Evolutionary conservation across 2,888 invertebrate genomes (phyloP).

Genomic region (Tetropium fuscum): DNA sequence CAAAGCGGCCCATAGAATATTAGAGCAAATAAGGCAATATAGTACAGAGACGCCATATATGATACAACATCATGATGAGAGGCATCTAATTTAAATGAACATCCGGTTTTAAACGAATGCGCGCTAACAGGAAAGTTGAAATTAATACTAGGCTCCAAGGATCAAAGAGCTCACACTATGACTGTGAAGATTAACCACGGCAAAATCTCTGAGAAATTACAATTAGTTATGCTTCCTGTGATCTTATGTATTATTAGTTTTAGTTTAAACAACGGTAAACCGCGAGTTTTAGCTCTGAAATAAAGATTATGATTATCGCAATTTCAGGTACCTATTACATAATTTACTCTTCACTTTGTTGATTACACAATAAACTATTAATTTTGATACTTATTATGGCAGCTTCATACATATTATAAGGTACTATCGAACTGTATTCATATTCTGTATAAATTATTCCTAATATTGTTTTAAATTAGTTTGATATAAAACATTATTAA

Average conservation of each 20-base stretch:
- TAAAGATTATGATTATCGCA: too few relatives aligned
- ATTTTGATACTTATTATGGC: too few relatives aligned
- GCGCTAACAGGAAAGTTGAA: conserved; percentile 39
- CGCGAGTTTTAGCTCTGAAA: too few relatives aligned
- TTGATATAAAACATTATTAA: too few relatives aligned
- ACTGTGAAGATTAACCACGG: conserved; percentile 16
- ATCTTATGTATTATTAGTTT: conserved; percentile 13
- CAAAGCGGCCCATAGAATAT: conserved; percentile 18
- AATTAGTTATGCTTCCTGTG: conserved; percentile 10
- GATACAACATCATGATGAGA: conserved; percentile 22
- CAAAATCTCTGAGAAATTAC: conserved; percentile 21
- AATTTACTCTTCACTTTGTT: too few relatives aligned
- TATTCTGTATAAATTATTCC: too few relatives aligned
- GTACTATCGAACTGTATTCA: too few relatives aligned
- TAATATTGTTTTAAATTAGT: too few relatives aligned
- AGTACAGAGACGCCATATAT: conserved; percentile 5
- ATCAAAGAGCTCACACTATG: conserved; percentile 33
- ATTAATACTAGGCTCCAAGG: conserved; percentile 39
- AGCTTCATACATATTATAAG: too few relatives aligned
- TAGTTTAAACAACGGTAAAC: too few relatives aligned
- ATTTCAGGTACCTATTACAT: too few relatives aligned
- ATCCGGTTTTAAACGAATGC: conserved; percentile 41
- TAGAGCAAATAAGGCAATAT: conserved; percentile 21
- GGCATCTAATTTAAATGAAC: conserved; percentile 41
- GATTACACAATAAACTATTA: too few relatives aligned